Base-by-base conservation (phyloP, 2,888 invertebrate species). In the Monochamus alternatus region DNA sequence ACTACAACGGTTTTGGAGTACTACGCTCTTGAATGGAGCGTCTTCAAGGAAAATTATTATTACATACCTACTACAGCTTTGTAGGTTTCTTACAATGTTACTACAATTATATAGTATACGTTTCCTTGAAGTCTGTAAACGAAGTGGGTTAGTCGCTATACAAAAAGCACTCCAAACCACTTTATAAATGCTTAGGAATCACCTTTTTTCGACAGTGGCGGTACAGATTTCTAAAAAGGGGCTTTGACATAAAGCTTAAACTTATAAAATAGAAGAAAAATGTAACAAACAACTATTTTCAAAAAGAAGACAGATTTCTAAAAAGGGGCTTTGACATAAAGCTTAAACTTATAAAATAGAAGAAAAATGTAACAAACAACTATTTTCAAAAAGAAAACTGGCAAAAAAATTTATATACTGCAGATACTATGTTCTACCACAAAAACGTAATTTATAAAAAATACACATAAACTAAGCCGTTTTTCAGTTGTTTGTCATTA, bases 81-180 rank as follows among this genome's bases (percentile, higher is more conserved):
- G 60, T 69, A 60, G 69, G 44, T 60, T 68, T 69, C 69, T 69
- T 69, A 60, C 47, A 69, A 60, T 69, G 60, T 44, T 47, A 69
- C 60, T 69, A 60, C 69, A 69, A 60, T 69, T 63, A 60, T 31
- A 55, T 52, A 67, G n/a, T 74, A 52, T 67, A 68, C 66, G 5
- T 73, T 73, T 73, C 38, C 52, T 5, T 60, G 32, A 14, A 47
- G 44, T 59, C 43, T 59, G 58, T 59, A 68, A 59, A 59, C 68
- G 10, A 59, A 69, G 69, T 69, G 69, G 60, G 59, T 51, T 60
- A 60, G 31, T 60, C 8, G 47, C 31, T 51, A 67, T 51, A 51
- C 51, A 67, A 67, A 67, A 63, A 43, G 62, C 62, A 74, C 68
- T 74, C 60, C n/a, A 74, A 68, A 38, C 68, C 60, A 74, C 63